phyloP scores from a whole-genome alignment of 2,888 invertebrate genomes.

The Thecophora atra region DNA sequence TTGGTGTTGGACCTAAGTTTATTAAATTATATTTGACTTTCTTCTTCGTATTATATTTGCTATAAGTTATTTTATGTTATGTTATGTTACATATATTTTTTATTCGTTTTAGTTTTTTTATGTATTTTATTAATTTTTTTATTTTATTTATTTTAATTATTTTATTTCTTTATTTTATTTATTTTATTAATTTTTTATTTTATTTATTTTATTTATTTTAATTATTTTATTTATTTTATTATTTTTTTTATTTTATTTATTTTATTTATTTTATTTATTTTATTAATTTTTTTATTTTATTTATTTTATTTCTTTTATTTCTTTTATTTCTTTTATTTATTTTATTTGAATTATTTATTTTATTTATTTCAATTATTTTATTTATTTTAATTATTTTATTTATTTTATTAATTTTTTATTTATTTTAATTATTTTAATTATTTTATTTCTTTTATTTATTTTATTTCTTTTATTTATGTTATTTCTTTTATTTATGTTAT shows the following conservation, averaged over 20 bases:
- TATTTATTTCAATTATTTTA: too few species aligned
- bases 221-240: not conserved
- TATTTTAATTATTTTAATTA: constrained; percentile 3
- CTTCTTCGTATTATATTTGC: not conserved
- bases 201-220: too few species aligned
- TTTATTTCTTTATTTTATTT: not conserved
- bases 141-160: not conserved
- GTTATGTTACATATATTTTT: too few species aligned
- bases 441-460: too few species aligned
- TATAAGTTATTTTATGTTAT: not conserved
- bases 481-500: too few species aligned
- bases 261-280: not conserved
- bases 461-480: too few species aligned
- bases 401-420: not conserved
- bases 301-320: not conserved
- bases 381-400: not conserved
- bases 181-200: not conserved
- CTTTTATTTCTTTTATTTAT: too few species aligned
- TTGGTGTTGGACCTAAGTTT: too few species aligned
- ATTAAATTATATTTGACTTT: not conserved
- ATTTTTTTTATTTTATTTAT: not conserved
- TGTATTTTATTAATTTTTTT: not conserved
- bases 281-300: not conserved
- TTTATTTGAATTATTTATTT: too few species aligned
- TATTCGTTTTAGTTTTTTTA: not conserved